phyloP scores from a whole-genome alignment of 2,113 vertebrate genomes.

The Hemibagrus wyckioides region DNA sequence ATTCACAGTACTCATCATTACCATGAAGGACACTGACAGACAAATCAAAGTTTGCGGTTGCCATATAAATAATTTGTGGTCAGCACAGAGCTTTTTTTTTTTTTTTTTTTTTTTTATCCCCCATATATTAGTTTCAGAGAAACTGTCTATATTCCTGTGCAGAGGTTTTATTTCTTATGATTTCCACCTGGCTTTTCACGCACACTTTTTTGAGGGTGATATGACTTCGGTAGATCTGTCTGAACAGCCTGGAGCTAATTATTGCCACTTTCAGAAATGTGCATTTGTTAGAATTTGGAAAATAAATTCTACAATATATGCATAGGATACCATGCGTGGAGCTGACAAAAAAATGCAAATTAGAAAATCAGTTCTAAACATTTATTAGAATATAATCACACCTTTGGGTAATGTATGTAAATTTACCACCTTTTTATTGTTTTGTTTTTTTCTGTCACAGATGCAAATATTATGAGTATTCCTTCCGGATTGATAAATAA shows the following conservation, averaged over 20 bases:
- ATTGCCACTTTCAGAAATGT: slow-evolving; percentile 76
- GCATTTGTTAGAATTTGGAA: slow-evolving; percentile 64
- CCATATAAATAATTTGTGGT: slow-evolving; percentile 26
- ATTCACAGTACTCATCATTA: slow-evolving; percentile 38
- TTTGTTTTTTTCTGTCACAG: neutral
- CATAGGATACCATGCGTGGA: slow-evolving; percentile 71
- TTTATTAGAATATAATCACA: neutral
- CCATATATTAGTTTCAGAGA: slow-evolving; percentile 1
- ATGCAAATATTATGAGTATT: neutral
- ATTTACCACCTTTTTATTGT: neutral
- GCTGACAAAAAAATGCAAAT: slow-evolving; percentile 63
- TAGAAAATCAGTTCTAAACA: slow-evolving; percentile 63
- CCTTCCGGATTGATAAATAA: neutral
- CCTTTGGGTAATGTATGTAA: neutral
- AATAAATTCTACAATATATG: slow-evolving; percentile 61
- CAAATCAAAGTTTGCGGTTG: slow-evolving; percentile 8
- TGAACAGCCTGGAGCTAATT: slow-evolving; percentile 68
- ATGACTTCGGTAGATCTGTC: slow-evolving; percentile 63
- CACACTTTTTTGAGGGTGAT: slow-evolving; percentile 27
- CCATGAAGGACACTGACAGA: slow-evolving; percentile 25
- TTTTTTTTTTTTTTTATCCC: too few relatives aligned
- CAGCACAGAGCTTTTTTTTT: slow-evolving; percentile 29
- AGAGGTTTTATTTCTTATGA: neutral
- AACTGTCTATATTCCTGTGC: slow-evolving; percentile 12
- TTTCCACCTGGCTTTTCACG: neutral